These are phyloP conservation scores for Stenchaetothrips biformis DNA, from an alignment of 2,888 invertebrate species.

Conservation along the genomic window DNA sequence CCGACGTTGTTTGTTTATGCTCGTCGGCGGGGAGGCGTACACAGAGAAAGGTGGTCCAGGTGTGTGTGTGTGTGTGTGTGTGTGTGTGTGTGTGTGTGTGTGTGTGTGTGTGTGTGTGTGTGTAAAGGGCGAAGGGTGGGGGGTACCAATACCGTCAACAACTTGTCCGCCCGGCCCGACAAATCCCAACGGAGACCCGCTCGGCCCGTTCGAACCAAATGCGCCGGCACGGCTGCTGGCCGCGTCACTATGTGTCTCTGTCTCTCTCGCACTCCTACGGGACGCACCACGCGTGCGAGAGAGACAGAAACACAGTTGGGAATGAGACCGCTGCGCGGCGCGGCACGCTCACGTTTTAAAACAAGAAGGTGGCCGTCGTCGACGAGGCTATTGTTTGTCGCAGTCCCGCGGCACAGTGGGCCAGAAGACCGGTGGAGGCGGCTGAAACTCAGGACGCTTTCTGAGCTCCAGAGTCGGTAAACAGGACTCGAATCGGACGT, in stretches of 20 bases:
- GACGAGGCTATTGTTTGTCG: too few relatives aligned
- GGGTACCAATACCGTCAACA: not conserved
- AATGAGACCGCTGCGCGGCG: too few relatives aligned
- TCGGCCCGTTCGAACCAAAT: not conserved
- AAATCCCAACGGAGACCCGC: not conserved
- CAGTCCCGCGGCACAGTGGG: too few relatives aligned
- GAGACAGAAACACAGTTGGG: too few relatives aligned
- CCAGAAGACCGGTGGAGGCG: too few relatives aligned
- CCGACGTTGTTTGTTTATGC: not conserved
- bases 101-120: not conserved
- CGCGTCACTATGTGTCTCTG: not conserved
- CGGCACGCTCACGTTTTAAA: too few relatives aligned
- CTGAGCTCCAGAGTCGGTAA: too few relatives aligned
- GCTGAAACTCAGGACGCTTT: too few relatives aligned
- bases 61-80: not conserved
- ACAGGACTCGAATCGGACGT: too few relatives aligned
- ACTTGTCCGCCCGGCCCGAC: not conserved
- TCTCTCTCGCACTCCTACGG: not conserved
- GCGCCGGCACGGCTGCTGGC: too few relatives aligned
- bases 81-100: not conserved
- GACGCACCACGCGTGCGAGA: too few relatives aligned
- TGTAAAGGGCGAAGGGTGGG: not conserved
- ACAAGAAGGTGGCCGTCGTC: too few relatives aligned
- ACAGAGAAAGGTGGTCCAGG: not conserved
- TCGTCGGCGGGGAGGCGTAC: not conserved